A percentile compares a stretch with the other conserved stretches of the same genome.
Conservation (phyloP, 2,113 vertebrate genomes). For the Equus przewalskii region DNA sequence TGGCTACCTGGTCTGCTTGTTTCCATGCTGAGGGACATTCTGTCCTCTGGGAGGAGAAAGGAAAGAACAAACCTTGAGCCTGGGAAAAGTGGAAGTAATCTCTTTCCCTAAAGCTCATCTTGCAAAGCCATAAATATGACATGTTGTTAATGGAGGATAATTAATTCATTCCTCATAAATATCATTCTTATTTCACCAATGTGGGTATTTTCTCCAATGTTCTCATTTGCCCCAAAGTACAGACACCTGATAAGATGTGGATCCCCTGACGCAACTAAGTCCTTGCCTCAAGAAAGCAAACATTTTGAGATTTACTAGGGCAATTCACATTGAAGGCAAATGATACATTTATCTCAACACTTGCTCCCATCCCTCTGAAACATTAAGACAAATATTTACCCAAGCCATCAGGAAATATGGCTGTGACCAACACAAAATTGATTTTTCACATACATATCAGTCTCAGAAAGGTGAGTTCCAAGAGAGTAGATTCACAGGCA, state of each 20-base stretch:
- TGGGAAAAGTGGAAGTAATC: slow-evolving; percentile 78
- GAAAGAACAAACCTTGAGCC: slow-evolving; percentile 46
- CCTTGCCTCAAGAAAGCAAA: slow-evolving; percentile 2
- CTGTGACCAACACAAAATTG: slow-evolving; percentile 45
- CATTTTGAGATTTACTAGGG: slow-evolving; percentile 34
- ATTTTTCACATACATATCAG: slow-evolving; percentile 14
- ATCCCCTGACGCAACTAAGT: not conserved
- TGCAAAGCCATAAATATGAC: slow-evolving; percentile 67
- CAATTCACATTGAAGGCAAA: slow-evolving; percentile 30
- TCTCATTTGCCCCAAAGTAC: not conserved
- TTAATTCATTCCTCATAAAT: slow-evolving; percentile 53
- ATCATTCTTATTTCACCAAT: not conserved
- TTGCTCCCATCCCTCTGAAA: slow-evolving; percentile 46
- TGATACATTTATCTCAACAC: slow-evolving; percentile 31
- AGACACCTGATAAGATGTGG: not conserved
- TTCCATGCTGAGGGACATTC: not conserved
- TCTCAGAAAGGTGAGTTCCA: slow-evolving; percentile 17
- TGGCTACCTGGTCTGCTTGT: not conserved
- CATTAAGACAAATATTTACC: slow-evolving; percentile 68
- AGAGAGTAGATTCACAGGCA: not conserved
- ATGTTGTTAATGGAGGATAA: slow-evolving; percentile 42
- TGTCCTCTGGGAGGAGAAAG: slow-evolving; percentile 33
- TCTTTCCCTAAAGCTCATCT: slow-evolving; percentile 73
- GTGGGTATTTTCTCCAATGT: not conserved
- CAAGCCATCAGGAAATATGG: slow-evolving; percentile 36